Evolutionary conservation across 23 tunicate genomes (phyloP), one percentile per base, ranked within the genome.

Genomic region (Ciona savignyi): DNA sequence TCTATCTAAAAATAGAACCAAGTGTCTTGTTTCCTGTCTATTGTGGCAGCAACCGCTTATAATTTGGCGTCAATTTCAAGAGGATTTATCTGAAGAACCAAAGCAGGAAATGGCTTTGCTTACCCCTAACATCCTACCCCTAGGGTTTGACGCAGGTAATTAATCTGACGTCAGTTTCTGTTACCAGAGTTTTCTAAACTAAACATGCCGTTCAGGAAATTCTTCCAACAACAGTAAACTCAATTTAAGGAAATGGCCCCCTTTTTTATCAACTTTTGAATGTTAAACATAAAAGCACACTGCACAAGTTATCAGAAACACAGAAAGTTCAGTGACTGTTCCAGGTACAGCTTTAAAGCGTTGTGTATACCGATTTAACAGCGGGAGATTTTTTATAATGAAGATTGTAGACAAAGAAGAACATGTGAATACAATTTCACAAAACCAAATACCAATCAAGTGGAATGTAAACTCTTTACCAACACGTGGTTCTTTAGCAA

Each of bases 41-140:
- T 63, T 63, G 67, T 63, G 67, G 28, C 67, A 63, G 4, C 28
- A 63, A 25, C 67, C 67, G 28, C 28, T 63, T 63, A 63, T 9
- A n/a, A 9, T 63, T 22, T 63, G 67, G 67, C 67, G 67, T n/a
- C 67, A 11, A 25, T 63, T 22, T 42, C 56, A 42, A 42, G 56
- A 42, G 56, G 56, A 42, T 42, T 42, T 42, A 15, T n/a, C 11
- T 42, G 56, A 42, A 42, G 15, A 42, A 42, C 9, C 15, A 42
- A 42, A 6, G 9, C 56, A 42, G 56, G 56, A 42, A 42, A 42
- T 42, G 56, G 56, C 56, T 42, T 15, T 15, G 56, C 15, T 42
- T 42, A 42, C 56, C 56, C 56, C 56, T 15, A 42, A 42, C 56
- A 42, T 42, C 56, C 56, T 42, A 15, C 9, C 56, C 56, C 56